Percentiles rank a stretch among this genome's conserved stretches.
phyloP scores from a whole-genome alignment of 2,888 invertebrate species.

The Spisula subtruncata region DNA sequence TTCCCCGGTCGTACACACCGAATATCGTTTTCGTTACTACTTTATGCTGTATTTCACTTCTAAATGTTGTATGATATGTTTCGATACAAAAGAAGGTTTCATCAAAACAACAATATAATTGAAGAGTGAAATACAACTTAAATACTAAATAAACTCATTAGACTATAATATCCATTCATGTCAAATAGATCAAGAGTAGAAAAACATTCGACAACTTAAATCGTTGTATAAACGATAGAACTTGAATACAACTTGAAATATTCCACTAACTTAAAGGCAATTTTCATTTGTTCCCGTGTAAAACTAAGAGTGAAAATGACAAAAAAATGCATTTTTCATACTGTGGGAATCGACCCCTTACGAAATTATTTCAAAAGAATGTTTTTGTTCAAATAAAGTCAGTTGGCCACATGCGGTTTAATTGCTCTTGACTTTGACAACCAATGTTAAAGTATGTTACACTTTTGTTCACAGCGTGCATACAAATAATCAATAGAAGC shows the following conservation, averaged over 20 bases:
- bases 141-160: too few relatives aligned
- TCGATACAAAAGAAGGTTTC: too few relatives aligned
- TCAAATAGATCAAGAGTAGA: not conserved
- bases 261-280: not conserved
- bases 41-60: too few relatives aligned
- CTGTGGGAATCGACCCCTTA: not conserved
- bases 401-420: not conserved
- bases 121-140: too few relatives aligned
- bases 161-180: too few relatives aligned
- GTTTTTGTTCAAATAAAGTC: not conserved
- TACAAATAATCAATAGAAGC: too few relatives aligned
- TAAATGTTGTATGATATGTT: too few relatives aligned
- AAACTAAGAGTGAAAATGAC: not conserved
- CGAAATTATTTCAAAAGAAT: not conserved
- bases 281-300: not conserved
- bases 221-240: not conserved
- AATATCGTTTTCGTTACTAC: too few relatives aligned
- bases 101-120: too few relatives aligned
- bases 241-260: not conserved
- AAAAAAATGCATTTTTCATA: not conserved
- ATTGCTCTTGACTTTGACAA: not conserved
- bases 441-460: too few relatives aligned
- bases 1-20: too few relatives aligned
- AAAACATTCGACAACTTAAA: not conserved
- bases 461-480: too few relatives aligned